Conservation (phyloP, 1,140 invertebrate genomes). For the Formica exsecta region DNA sequence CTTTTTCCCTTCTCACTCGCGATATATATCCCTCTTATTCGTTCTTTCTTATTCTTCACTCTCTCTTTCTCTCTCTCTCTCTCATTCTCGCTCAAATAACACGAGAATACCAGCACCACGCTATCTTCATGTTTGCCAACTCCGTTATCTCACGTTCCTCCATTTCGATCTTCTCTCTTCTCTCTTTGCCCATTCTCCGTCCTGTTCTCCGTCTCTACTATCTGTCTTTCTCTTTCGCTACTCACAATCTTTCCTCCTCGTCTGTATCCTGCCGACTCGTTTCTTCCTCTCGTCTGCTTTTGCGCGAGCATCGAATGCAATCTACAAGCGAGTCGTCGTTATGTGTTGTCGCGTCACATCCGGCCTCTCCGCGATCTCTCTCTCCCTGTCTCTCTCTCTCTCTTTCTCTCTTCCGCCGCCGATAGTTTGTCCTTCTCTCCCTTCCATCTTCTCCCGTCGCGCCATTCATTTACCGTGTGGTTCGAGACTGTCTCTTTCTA, state of each 20-base stretch:
- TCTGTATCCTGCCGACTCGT: constrained; percentile 49
- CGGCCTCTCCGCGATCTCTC: constrained; percentile 67
- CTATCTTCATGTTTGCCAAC: constrained; percentile 85
- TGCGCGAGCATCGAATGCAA: constrained; percentile 69
- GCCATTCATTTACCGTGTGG: constrained; percentile 46
- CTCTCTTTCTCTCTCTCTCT: neutral
- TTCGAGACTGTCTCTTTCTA: constrained; percentile 60
- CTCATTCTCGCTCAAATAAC: constrained; percentile 24
- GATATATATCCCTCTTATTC: constrained; percentile 7
- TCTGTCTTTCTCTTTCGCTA: constrained; percentile 54
- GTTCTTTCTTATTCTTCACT: neutral
- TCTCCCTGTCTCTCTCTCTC: constrained; percentile 57
- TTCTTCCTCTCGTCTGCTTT: constrained; percentile 69
- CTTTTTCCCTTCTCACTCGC: neutral
- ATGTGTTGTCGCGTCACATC: constrained; percentile 78
- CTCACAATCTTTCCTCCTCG: neutral
- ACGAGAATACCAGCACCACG: constrained; percentile 73
- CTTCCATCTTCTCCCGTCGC: constrained; percentile 24
- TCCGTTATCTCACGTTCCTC: constrained; percentile 83
- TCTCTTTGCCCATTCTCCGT: constrained; percentile 65
- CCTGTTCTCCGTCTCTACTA: constrained; percentile 65
- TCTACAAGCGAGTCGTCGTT: constrained; percentile 77
- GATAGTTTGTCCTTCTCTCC: constrained; percentile 63
- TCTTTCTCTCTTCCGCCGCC: constrained; percentile 52
- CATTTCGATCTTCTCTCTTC: constrained; percentile 70